Evolutionary conservation across 2,888 invertebrate genomes (phyloP).

Genomic region (Papilio gigon): DNA sequence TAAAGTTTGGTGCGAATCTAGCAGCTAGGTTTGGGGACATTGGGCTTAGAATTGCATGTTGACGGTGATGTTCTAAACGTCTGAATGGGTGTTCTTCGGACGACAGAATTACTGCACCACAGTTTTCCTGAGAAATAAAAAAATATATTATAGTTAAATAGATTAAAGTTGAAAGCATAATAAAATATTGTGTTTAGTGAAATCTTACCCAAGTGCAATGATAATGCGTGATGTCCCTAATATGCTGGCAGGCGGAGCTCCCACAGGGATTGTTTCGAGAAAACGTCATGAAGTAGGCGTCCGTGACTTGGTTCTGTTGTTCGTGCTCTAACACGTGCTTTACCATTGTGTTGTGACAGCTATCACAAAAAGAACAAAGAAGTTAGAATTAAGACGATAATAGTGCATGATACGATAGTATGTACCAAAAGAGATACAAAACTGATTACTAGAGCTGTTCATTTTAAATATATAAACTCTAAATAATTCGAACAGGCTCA

Average conservation of each 20-base stretch:
- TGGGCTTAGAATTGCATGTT: conserved; percentile 88
- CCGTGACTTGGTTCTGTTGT: conserved; percentile 92
- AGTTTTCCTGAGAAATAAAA: conserved; percentile 84
- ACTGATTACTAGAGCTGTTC: too few species aligned
- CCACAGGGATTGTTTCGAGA: conserved; percentile 85
- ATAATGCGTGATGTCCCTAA: conserved; percentile 91
- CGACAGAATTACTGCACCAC: conserved; percentile 88
- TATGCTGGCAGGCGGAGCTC: conserved; percentile 87
- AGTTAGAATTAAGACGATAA: not conserved
- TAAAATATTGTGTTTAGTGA: not conserved
- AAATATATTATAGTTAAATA: not conserved
- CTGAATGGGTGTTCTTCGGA: conserved; percentile 89
- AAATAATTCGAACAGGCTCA: not conserved
- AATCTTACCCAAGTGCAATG: conserved; percentile 92
- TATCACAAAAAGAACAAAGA: conserved; percentile 48
- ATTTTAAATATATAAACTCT: too few species aligned
- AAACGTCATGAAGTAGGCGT: conserved; percentile 87
- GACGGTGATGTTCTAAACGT: conserved; percentile 92
- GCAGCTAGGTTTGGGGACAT: conserved; percentile 82
- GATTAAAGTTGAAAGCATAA: not conserved
- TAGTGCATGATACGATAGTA: not conserved
- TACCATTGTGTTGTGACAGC: conserved; percentile 86
- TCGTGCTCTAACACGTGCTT: conserved; percentile 95
- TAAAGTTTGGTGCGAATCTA: conserved; percentile 82
- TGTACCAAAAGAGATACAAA: not conserved